Evolutionary conservation across 2,888 invertebrate genomes (phyloP).

Genomic region (Hypercompe scribonia): DNA sequence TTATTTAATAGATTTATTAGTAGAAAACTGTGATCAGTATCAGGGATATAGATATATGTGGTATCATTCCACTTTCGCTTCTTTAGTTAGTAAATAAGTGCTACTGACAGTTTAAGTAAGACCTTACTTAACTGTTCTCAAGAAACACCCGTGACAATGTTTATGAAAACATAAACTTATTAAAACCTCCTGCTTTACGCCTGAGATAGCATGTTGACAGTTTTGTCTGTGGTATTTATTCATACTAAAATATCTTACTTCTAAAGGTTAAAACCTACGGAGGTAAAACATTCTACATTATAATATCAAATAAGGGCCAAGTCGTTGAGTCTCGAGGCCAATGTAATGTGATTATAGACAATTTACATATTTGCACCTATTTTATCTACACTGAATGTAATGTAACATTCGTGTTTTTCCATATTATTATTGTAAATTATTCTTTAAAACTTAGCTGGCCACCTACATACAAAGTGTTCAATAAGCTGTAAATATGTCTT

Average conservation of each 20-base stretch:
- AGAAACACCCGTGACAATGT: background rate
- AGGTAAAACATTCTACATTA: slow-evolving; percentile 31
- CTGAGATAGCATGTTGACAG: slow-evolving; percentile 1
- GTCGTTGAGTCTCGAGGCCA: slow-evolving; percentile 41
- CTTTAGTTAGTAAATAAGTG: background rate
- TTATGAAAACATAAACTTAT: background rate
- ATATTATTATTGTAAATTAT: slow-evolving; percentile 14
- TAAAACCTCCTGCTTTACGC: background rate
- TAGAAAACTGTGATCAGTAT: background rate
- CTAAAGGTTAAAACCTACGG: slow-evolving; percentile 35
- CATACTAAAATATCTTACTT: slow-evolving; percentile 24
- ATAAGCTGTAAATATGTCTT: background rate
- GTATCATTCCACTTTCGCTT: background rate
- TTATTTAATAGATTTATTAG: background rate
- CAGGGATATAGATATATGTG: background rate
- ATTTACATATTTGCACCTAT: slow-evolving; percentile 43
- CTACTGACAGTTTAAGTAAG: background rate
- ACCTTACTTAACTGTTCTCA: background rate
- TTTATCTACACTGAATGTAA: slow-evolving; percentile 16
- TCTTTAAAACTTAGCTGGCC: slow-evolving; percentile 1
- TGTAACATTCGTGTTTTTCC: slow-evolving; percentile 9
- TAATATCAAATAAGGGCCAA: slow-evolving; percentile 43
- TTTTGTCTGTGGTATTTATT: slow-evolving; percentile 17
- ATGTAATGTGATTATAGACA: slow-evolving; percentile 27
- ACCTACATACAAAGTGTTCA: slow-evolving; percentile 13